phyloP scores from a whole-genome alignment of 1,140 invertebrate species.

The Papilio xuthus region DNA sequence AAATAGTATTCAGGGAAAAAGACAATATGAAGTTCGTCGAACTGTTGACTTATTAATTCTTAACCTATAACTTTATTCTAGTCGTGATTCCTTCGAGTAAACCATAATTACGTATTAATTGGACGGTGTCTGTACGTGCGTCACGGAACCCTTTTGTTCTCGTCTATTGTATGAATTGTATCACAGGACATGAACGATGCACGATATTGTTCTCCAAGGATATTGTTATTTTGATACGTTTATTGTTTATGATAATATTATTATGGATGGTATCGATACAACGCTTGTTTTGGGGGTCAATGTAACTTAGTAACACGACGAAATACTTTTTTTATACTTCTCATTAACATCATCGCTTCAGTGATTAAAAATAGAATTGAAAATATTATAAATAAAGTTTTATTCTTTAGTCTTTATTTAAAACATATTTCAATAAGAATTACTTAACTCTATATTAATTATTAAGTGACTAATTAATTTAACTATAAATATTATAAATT shows the following conservation, averaged over 20 bases:
- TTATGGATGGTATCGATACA: neutral
- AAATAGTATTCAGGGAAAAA: neutral
- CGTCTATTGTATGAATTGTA: slow-evolving; percentile 28
- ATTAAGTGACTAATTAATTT: no score
- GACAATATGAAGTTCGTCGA: neutral
- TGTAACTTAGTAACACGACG: neutral
- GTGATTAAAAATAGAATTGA: neutral
- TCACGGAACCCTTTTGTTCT: slow-evolving; percentile 28
- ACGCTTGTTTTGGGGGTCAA: neutral
- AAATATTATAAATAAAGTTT: neutral
- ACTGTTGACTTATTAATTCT: slow-evolving; percentile 20
- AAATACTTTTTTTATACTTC: no score
- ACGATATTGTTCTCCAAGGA: slow-evolving; percentile 22
- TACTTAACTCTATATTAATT: no score
- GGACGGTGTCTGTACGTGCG: slow-evolving; percentile 24
- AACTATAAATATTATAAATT: no score
- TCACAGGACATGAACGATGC: slow-evolving; percentile 8
- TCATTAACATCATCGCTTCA: neutral
- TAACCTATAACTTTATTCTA: neutral
- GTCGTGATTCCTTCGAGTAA: slow-evolving; percentile 28
- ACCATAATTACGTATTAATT: slow-evolving; percentile 35
- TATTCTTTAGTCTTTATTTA: no score
- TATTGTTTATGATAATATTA: slow-evolving; percentile 10
- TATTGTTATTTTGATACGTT: slow-evolving; percentile 11
- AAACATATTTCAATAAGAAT: no score